These are phyloP conservation scores for Benitochromis conjunctus DNA, from an alignment of 2,113 vertebrate genomes.

Conservation along the genomic window DNA sequence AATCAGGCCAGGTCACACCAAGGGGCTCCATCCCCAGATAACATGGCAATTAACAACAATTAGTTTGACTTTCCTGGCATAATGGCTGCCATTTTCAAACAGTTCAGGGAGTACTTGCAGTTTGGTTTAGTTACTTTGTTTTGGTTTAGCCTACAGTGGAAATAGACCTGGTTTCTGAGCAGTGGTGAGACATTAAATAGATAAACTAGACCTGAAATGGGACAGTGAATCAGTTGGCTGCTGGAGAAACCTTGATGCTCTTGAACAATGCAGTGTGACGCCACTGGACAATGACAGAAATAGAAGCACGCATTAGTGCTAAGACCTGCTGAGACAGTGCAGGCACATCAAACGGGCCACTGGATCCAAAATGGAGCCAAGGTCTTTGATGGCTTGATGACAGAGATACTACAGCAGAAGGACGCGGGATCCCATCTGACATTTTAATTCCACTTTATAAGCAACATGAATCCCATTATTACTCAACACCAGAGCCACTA, in stretches of 20 bases:
- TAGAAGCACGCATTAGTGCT: not conserved
- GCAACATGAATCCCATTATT: not conserved
- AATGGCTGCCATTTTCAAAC: accelerated
- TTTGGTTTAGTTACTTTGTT: not conserved
- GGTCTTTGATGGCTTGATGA: not conserved
- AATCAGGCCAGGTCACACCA: not conserved
- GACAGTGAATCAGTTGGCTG: accelerated
- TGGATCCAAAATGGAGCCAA: not conserved
- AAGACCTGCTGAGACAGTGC: not conserved
- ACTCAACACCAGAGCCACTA: not conserved
- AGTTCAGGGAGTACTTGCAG: not conserved
- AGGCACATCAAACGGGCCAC: not conserved
- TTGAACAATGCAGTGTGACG: not conserved
- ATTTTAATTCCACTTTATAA: not conserved
- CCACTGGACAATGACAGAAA: not conserved
- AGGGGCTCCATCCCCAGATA: not conserved
- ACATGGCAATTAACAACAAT: not conserved
- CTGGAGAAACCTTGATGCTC: not conserved
- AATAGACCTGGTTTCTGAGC: not conserved
- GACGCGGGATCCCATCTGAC: not conserved
- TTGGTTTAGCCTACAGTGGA: not conserved
- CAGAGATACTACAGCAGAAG: not conserved
- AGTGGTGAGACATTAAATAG: not conserved
- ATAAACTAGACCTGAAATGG: not conserved
- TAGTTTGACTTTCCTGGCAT: not conserved